Base-by-base conservation (phyloP, 2,888 invertebrate genomes). In the Chymomyza fuscimana region DNA sequence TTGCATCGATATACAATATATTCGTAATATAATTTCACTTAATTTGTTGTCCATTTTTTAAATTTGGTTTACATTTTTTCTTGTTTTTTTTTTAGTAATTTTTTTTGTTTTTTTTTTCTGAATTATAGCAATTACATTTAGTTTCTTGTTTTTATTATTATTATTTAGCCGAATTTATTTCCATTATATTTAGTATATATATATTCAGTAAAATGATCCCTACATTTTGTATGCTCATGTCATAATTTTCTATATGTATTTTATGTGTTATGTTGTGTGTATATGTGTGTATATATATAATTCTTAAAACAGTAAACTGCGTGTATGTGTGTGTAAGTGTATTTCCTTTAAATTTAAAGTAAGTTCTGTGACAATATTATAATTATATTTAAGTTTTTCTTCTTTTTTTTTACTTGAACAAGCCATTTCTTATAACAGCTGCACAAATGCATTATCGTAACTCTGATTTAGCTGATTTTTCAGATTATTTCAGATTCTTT, bases 201-300 rank as follows among this genome's bases (percentile, higher is more conserved):
- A 76, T 81, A 65, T 69, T 82, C 81, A 83, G 87, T 86, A 87
- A 89, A 89, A 89, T 89, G 89, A 88, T 89, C 89, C 88, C 89
- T 89, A 89, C 89, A 82, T 85, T 86, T 84, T 87, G 82, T 82
- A 87, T 86, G 85, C 86, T 81, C 85, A 81, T 85, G 85, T 87
- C 85, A 85, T 81, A 84, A 80, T 82, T 81, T 82, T 86, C 76
- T 82, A 79, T 78, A 79, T 86, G 78, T 82, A 72, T 81, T 72
- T 72, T 78, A 70, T 77, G 70, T 81, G 73, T 67, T 65, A 69
- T 74, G 78, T 12, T 25, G 25, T 25, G 25, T 25, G 25, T 25
- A 4, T 25, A 3, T 25, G 25, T 78, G 76, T 78, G 76, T 77
- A 50, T 69, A 60, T 69, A 64, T 59, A 12, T 64, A 19, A 36